Evolutionary conservation across 2,797 vertebrate species (phyloP), one percentile per base, ranked within the genome.

Genomic region (Scyliorhinus canicula): DNA sequence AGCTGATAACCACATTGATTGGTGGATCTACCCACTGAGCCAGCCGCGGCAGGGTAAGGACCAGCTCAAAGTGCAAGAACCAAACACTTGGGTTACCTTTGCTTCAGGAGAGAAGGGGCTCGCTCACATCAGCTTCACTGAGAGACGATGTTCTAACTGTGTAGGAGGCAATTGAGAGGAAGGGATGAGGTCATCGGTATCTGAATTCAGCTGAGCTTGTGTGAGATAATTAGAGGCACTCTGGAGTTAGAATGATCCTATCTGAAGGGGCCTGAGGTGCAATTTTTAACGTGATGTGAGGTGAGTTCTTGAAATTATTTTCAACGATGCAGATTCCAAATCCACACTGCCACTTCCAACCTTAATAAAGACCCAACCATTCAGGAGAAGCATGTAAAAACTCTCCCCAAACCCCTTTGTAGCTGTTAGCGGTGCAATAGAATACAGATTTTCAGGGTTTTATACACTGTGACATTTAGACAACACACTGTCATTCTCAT

Each of bases 401-500:
- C 85, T 57, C 52, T 21, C 19, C 31, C 35, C 0, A 90, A 90
- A 40, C 19, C 35, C 19, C 35, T 24, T 44, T 91, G n/a, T 5
- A 19, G 52, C n/a, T 2, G 2, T 12, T 21, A n/a, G 44, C 60
- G 24, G 40, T 60, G 14, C 88, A 44, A 26, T 6, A 1, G 88
- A 65, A 57, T n/a, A 6, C 85, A 35, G 8, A 47, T 44, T 65
- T 91, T 95, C 0, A 0, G 96, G 97, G 96, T 97, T 96, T 96
- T 97, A 97, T 97, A 97, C 97, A 96, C 96, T 96, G 95, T 97
- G 97, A 96, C 97, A 97, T 97, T 97, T 97, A 96, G 96, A 96
- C 96, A 97, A 96, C 96, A 97, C 95, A 96, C 96, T 97, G 95
- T 96, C 96, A 97, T 97, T 97, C 97, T 96, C 96, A 97, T 97